phyloP scores from a whole-genome alignment of 2,113 vertebrate genomes.

The Forbesichthys agassizii region DNA sequence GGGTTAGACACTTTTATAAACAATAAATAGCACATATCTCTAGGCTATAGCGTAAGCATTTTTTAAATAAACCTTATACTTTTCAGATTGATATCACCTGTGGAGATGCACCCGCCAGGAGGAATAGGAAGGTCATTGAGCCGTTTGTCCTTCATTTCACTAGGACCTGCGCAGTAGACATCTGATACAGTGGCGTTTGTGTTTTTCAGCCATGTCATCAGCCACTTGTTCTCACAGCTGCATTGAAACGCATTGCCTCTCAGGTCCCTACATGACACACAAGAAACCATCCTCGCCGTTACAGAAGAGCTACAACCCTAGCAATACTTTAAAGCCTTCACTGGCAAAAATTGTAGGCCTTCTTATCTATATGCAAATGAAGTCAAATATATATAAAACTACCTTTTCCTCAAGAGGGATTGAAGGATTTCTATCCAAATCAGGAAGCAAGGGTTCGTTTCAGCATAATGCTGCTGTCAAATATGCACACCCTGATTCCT shows the following conservation, averaged over 20 bases:
- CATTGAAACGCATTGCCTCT: constrained; percentile 95
- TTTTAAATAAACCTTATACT: not conserved
- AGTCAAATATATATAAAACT: not conserved
- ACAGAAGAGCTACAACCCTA: not conserved
- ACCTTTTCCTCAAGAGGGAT: not conserved
- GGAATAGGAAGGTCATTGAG: constrained; percentile 89
- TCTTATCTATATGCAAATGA: not conserved
- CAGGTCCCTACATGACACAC: constrained; percentile 82
- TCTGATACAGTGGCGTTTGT: constrained; percentile 96
- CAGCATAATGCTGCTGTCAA: not conserved
- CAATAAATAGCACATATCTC: too few species aligned
- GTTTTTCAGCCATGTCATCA: constrained; percentile 96
- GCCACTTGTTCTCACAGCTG: constrained; percentile 95
- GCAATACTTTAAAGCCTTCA: not conserved
- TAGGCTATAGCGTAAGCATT: not conserved
- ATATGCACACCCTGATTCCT: constrained; percentile 16
- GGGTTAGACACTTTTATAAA: too few species aligned
- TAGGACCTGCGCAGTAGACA: constrained; percentile 87
- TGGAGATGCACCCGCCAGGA: constrained; percentile 89
- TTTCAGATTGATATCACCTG: constrained; percentile 76
- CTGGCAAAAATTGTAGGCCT: not conserved
- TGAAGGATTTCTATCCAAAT: not conserved
- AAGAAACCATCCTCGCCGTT: not conserved
- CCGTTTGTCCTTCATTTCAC: constrained; percentile 89
- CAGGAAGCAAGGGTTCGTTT: not conserved